These are phyloP conservation scores for Propsilocerus akamusi DNA, from an alignment of 1,140 invertebrate species.

Conservation along the genomic window DNA sequence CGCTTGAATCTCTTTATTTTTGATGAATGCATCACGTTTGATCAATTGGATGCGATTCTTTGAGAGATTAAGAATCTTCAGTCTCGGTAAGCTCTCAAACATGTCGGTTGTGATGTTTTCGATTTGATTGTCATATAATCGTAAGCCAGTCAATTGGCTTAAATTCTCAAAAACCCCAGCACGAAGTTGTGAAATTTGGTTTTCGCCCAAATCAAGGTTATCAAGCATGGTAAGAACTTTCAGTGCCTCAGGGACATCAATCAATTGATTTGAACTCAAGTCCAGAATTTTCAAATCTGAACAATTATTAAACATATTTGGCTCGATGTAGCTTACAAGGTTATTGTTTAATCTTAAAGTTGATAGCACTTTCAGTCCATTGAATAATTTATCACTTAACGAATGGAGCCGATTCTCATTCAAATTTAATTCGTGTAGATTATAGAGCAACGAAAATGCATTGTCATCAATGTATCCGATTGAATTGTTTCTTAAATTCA, in stretches of 20 bases:
- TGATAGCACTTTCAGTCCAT: constrained; percentile 65
- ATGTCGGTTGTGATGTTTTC: constrained; percentile 50
- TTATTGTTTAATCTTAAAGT: constrained; percentile 63
- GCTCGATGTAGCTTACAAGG: constrained; percentile 45
- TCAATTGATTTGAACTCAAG: constrained; percentile 60
- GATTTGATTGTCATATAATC: constrained; percentile 65
- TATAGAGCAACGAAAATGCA: constrained; percentile 61
- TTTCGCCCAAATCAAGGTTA: constrained; percentile 65
- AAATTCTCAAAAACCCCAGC: constrained; percentile 55
- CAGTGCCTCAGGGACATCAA: constrained; percentile 50
- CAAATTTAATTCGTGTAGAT: constrained; percentile 60
- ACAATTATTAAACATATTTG: constrained; percentile 64
- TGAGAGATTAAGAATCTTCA: constrained; percentile 65
- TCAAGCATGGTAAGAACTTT: constrained; percentile 53
- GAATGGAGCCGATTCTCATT: constrained; percentile 55
- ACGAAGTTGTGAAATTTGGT: constrained; percentile 50
- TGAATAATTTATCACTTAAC: constrained; percentile 54
- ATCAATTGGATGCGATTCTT: constrained; percentile 59
- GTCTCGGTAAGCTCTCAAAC: constrained; percentile 46
- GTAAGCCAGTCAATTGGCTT: constrained; percentile 52
- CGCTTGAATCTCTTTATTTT: constrained; percentile 54
- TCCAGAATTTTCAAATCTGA: constrained; percentile 62
- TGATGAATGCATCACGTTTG: constrained; percentile 53
- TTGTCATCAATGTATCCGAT: constrained; percentile 56
- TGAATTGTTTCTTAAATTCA: constrained; percentile 60